Conservation (phyloP, 2,888 invertebrate genomes). For the Lasiommata megera region DNA sequence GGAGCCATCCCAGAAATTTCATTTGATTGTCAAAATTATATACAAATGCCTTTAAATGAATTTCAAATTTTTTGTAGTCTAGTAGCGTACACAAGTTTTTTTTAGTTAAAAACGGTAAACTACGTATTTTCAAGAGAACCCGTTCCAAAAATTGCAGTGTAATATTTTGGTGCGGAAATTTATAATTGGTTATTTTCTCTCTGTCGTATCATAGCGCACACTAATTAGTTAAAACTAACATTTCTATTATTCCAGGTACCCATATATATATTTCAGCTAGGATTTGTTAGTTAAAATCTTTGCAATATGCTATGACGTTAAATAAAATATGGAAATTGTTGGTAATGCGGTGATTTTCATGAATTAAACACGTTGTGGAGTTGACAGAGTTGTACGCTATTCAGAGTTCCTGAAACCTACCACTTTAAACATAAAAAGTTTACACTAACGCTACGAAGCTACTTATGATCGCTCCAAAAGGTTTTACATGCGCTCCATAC, state of each 20-base stretch:
- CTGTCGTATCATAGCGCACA: background rate
- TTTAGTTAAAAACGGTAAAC: too few relatives aligned
- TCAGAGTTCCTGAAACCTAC: background rate
- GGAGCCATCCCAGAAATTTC: too few relatives aligned
- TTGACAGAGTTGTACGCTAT: background rate
- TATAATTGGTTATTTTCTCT: background rate
- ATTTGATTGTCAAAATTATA: too few relatives aligned
- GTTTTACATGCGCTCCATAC: background rate
- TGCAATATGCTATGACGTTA: background rate
- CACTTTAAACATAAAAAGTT: background rate
- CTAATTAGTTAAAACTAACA: background rate
- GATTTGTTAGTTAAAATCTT: too few relatives aligned
- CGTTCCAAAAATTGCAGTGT: too few relatives aligned
- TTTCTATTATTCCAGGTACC: background rate
- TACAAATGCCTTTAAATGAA: too few relatives aligned
- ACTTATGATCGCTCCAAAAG: background rate
- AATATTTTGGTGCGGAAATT: background rate
- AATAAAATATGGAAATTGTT: background rate
- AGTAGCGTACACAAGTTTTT: too few relatives aligned
- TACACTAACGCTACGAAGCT: background rate
- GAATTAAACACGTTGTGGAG: background rate
- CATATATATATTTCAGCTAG: too few relatives aligned
- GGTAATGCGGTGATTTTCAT: background rate
- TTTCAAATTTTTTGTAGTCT: too few relatives aligned
- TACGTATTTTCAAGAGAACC: too few relatives aligned